Evolutionary conservation across 2,797 vertebrate genomes (phyloP).

Genomic region (Poecile montanus): DNA sequence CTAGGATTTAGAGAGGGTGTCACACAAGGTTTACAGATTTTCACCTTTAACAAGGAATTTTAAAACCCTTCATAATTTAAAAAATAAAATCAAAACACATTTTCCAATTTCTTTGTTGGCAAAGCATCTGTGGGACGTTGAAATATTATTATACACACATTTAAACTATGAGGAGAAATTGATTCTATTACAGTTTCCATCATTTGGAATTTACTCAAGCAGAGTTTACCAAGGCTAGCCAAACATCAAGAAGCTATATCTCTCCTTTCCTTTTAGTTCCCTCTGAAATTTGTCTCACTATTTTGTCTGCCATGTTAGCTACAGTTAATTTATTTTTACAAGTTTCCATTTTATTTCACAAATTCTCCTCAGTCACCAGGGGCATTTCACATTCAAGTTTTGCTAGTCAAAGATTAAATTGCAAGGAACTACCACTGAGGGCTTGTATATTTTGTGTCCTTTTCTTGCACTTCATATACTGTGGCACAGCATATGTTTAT

Average conservation of each 20-base stretch:
- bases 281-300: neutral
- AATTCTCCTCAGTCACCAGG: neutral
- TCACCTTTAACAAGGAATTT: neutral
- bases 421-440: neutral
- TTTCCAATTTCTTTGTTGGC: neutral
- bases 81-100: neutral
- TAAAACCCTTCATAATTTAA: neutral
- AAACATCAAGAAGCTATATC: neutral
- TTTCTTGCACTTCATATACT: neutral
- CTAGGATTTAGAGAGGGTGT: neutral
- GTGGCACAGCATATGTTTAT: neutral
- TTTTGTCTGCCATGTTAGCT: neutral
- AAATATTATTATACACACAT: neutral
- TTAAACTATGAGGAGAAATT: neutral
- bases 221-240: neutral
- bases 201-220: neutral
- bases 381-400: neutral
- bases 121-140: neutral
- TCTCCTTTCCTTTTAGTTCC: neutral
- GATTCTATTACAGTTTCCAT: neutral
- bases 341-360: slow-evolving; percentile 10
- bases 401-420: neutral
- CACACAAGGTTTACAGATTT: neutral
- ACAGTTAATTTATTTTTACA: neutral
- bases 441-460: neutral